phyloP scores from a whole-genome alignment of 2,888 invertebrate species.

The Volucella inflata region DNA sequence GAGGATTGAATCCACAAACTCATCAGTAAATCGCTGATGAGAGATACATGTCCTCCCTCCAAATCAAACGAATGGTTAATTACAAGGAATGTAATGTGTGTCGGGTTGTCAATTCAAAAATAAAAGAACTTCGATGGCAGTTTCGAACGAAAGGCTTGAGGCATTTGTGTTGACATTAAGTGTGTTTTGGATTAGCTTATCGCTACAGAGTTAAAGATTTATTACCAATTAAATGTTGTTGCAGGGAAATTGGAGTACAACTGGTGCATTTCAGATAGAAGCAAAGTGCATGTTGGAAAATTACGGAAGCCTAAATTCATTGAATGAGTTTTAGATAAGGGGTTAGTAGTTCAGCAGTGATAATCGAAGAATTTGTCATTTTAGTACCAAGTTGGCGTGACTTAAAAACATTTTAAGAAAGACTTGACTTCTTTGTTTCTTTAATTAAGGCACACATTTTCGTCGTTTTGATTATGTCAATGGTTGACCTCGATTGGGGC shows the following conservation, averaged over 20 bases:
- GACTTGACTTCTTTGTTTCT: too few species aligned
- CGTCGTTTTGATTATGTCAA: too few species aligned
- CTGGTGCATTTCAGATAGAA: slow-evolving; percentile 37
- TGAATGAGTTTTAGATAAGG: slow-evolving; percentile 13
- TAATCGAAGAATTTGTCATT: slow-evolving; percentile 20
- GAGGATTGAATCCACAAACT: slow-evolving; percentile 26
- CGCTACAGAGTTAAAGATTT: slow-evolving; percentile 62
- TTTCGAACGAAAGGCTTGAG: slow-evolving; percentile 25
- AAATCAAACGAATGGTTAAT: not conserved
- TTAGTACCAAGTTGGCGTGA: not conserved
- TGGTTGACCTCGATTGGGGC: too few species aligned
- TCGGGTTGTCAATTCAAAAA: slow-evolving; percentile 8
- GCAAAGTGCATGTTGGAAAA: slow-evolving; percentile 55
- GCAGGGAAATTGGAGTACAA: not conserved
- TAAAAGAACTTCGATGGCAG: not conserved
- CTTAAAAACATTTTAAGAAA: not conserved
- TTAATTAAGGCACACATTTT: too few species aligned
- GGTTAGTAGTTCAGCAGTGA: not conserved
- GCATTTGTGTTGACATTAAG: slow-evolving; percentile 49
- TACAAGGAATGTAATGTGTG: slow-evolving; percentile 19
- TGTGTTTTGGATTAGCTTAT: slow-evolving; percentile 61
- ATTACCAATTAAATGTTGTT: slow-evolving; percentile 68
- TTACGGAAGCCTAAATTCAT: slow-evolving; percentile 33
- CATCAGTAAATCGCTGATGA: slow-evolving; percentile 17
- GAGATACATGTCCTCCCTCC: not conserved